Evolutionary conservation across 2,113 vertebrate genomes (phyloP).

Genomic region (Embiotoca jacksoni): DNA sequence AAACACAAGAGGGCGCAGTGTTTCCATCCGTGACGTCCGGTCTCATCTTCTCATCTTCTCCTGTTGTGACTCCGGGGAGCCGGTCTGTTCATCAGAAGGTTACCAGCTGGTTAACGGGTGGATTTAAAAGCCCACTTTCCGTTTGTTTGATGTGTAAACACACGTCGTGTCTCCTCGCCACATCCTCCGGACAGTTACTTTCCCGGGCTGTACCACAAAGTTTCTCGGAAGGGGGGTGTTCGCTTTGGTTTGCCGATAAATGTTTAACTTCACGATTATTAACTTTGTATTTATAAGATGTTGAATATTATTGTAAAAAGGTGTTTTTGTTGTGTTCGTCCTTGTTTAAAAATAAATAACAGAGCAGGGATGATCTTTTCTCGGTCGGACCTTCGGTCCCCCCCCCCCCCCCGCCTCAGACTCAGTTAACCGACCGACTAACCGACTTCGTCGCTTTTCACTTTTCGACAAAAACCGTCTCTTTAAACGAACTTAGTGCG

Average conservation of each 20-base stretch:
- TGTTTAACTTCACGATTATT: fast-evolving
- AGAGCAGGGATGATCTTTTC: not conserved
- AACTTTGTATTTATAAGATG: no score
- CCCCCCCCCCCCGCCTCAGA: not conserved
- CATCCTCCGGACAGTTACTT: constrained; percentile 74
- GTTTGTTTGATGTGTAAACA: constrained; percentile 2
- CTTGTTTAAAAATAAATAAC: not conserved
- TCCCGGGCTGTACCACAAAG: constrained; percentile 80
- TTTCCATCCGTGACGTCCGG: not conserved
- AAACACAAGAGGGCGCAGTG: constrained; percentile 64
- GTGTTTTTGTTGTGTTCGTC: no score
- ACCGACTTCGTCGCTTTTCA: constrained; percentile 39
- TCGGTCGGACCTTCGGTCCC: fast-evolving
- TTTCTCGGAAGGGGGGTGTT: constrained; percentile 60
- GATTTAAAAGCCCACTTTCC: no score
- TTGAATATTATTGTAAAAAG: fast-evolving
- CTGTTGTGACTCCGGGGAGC: not conserved
- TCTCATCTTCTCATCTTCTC: constrained; percentile 10
- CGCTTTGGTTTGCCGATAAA: fast-evolving
- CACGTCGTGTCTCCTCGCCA: constrained; percentile 12
- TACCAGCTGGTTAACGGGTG: no score
- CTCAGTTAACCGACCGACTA: not conserved
- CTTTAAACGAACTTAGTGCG: constrained; percentile 18
- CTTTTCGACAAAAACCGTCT: constrained; percentile 57
- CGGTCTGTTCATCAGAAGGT: no score